Percentiles rank a stretch among this genome's conserved stretches.
These are phyloP conservation scores for Lithophane semibrunnea DNA, from an alignment of 2,888 invertebrate species.

Conservation along the genomic window DNA sequence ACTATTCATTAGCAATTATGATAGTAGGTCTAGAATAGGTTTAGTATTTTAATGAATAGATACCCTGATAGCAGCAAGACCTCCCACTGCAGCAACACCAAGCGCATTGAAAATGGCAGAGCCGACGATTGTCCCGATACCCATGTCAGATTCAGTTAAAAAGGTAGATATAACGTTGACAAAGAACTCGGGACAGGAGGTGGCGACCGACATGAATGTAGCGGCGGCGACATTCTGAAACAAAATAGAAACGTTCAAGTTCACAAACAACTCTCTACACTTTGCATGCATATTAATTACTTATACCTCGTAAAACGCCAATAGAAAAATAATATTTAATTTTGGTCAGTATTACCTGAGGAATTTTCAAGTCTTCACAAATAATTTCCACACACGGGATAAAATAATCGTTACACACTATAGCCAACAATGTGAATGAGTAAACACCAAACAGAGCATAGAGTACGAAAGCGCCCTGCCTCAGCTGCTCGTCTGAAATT, in stretches of 20 bases:
- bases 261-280: background rate
- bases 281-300: background rate
- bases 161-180: constrained; percentile 97
- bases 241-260: constrained; percentile 44
- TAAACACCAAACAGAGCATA: constrained; percentile 95
- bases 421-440: constrained; percentile 95
- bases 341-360: constrained; percentile 87
- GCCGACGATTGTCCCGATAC: constrained; percentile 96
- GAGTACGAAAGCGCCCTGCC: constrained; percentile 94
- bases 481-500: constrained; percentile 92
- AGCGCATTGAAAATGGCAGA: constrained; percentile 96
- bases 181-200: constrained; percentile 98
- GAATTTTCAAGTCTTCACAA: constrained; percentile 94
- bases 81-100: constrained; percentile 95
- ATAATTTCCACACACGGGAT: constrained; percentile 97
- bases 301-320: background rate
- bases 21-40: no score
- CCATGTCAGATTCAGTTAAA: constrained; percentile 95
- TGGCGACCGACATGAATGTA: constrained; percentile 98
- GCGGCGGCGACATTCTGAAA: constrained; percentile 97
- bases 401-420: constrained; percentile 98
- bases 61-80: constrained; percentile 93
- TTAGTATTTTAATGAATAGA: constrained; percentile 4
- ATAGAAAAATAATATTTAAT: background rate
- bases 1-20: background rate